These are phyloP conservation scores for Anhinga rufa DNA, from an alignment of 2,113 vertebrate species.

Conservation along the genomic window DNA sequence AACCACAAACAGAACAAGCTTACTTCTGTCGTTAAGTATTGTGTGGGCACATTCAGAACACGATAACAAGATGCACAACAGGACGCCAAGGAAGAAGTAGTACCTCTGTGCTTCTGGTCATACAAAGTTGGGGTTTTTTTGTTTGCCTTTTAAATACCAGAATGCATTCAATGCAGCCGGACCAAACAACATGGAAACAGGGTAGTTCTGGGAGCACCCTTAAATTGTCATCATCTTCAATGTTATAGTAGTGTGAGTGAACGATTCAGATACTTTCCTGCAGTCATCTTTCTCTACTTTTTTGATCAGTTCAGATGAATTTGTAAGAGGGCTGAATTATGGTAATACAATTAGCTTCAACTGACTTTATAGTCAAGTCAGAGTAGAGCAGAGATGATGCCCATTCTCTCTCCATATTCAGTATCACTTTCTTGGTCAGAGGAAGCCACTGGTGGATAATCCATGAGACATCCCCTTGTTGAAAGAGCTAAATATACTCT, in stretches of 20 bases:
- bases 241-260: neutral
- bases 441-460: neutral
- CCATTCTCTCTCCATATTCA: neutral
- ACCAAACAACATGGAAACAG: neutral
- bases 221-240: neutral
- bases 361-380: neutral
- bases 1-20: neutral
- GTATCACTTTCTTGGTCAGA: neutral
- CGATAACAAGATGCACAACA: neutral
- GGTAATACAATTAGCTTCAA: neutral
- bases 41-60: neutral
- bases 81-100: neutral
- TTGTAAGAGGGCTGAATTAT: neutral
- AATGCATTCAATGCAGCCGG: neutral
- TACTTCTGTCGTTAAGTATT: neutral
- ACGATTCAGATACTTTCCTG: neutral
- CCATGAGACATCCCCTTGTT: neutral
- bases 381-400: neutral
- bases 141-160: neutral
- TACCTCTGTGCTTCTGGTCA: neutral
- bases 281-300: neutral
- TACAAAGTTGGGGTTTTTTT: neutral
- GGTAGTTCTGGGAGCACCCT: neutral
- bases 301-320: neutral
- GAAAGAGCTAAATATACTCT: neutral